phyloP scores from a whole-genome alignment of 1,140 invertebrate species.

The Nephotettix cincticeps region DNA sequence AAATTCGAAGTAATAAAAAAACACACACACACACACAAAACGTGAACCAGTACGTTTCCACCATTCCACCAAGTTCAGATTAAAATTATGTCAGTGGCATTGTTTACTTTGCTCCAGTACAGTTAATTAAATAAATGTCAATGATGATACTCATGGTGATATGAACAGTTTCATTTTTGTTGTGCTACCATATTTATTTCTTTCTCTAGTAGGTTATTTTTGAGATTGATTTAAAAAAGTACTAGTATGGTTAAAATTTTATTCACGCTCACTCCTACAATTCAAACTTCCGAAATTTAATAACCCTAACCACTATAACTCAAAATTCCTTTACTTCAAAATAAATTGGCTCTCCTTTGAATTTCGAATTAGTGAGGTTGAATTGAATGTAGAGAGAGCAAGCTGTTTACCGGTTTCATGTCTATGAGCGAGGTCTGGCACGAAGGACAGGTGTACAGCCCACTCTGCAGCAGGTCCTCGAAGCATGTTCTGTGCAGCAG shows the following conservation, averaged over 20 bases:
- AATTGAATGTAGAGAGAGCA: background rate
- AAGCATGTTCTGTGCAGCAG: conserved; percentile 79
- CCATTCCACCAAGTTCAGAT: no score
- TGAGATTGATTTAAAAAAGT: background rate
- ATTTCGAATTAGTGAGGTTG: no score
- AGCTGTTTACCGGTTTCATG: conserved; percentile 61
- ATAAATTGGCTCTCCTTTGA: no score
- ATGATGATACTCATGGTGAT: background rate
- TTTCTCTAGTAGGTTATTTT: background rate
- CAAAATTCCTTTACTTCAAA: no score
- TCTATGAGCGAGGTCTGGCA: conserved; percentile 83
- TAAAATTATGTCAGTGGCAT: no score
- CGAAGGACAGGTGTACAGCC: conserved; percentile 83
- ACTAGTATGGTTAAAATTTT: background rate
- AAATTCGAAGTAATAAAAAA: no score
- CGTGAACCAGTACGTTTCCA: no score
- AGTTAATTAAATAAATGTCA: background rate
- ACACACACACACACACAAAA: no score
- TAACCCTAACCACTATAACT: background rate
- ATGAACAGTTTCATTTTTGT: background rate
- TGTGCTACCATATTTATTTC: background rate
- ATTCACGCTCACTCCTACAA: no score
- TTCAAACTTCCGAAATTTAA: no score
- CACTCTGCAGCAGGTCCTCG: conserved; percentile 70
- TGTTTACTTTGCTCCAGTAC: no score